phyloP scores from a whole-genome alignment of 2,888 invertebrate genomes.

The Cephus pygmeus region DNA sequence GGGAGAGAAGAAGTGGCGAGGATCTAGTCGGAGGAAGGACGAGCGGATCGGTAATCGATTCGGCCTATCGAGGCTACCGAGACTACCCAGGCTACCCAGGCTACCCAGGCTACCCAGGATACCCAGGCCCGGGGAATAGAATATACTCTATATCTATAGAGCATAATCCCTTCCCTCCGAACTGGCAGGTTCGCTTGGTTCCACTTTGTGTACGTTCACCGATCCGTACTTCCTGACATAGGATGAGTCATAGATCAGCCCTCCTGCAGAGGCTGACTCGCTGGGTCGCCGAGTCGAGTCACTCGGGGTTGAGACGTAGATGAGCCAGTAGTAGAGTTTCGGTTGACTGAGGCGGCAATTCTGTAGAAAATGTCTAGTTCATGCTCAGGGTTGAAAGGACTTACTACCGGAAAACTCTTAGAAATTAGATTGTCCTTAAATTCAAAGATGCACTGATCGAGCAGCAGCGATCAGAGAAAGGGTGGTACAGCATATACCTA shows the following conservation, averaged over 20 bases:
- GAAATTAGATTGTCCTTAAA: background rate
- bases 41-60: background rate
- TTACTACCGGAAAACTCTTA: background rate
- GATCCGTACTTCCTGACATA: conserved; percentile 46
- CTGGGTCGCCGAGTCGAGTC: background rate
- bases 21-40: background rate
- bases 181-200: conserved; percentile 13
- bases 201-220: conserved; percentile 40
- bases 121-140: background rate
- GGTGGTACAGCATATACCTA: too few species aligned
- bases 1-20: conserved; percentile 3
- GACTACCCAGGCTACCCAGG: too few species aligned
- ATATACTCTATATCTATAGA: too few species aligned
- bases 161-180: background rate
- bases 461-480: background rate
- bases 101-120: too few species aligned
- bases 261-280: conserved; percentile 10
- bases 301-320: background rate
- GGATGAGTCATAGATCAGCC: conserved; percentile 58
- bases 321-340: background rate
- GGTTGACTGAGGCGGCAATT: background rate
- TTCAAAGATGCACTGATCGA: background rate
- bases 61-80: background rate
- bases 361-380: background rate
- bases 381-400: background rate